Evolutionary conservation across 2,888 invertebrate species (phyloP).

Genomic region (Cabera pusaria): DNA sequence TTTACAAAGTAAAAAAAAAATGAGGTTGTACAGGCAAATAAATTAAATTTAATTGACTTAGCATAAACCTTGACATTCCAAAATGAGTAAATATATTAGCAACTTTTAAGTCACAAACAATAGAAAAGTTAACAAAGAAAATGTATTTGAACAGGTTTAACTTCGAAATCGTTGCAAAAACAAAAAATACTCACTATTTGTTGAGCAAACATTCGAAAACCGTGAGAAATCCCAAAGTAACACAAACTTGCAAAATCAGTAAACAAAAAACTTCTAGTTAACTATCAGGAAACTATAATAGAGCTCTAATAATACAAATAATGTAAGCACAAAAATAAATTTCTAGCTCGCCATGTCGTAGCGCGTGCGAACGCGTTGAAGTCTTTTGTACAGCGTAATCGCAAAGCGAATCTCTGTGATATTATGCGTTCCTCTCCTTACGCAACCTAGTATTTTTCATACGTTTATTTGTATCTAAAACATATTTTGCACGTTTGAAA

Average conservation of each 20-base stretch:
- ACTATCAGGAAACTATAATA: constrained; percentile 18
- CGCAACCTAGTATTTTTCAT: constrained; percentile 1
- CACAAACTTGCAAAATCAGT: constrained; percentile 1
- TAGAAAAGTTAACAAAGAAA: constrained; percentile 1
- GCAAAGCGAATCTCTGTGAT: constrained; percentile 1
- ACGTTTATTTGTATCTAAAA: too few species aligned
- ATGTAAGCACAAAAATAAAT: constrained; percentile 16
- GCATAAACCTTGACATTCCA: too few species aligned
- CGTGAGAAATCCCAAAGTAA: neutral
- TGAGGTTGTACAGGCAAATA: too few species aligned
- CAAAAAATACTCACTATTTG: neutral
- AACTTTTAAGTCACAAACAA: too few species aligned
- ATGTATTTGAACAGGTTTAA: neutral
- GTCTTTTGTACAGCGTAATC: constrained; percentile 56
- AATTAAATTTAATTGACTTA: too few species aligned
- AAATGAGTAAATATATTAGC: too few species aligned
- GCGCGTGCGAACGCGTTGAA: constrained; percentile 54
- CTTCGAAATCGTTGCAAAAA: too few species aligned
- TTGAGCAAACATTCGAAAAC: neutral
- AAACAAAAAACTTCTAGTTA: constrained; percentile 7
- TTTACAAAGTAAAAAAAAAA: too few species aligned
- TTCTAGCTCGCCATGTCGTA: constrained; percentile 24
- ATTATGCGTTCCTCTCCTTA: too few species aligned
- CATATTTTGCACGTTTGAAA: too few species aligned
- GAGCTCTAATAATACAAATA: constrained; percentile 13